Evolutionary conservation across 1,140 invertebrate species (phyloP).

Genomic region (Aphelenchoides besseyi): DNA sequence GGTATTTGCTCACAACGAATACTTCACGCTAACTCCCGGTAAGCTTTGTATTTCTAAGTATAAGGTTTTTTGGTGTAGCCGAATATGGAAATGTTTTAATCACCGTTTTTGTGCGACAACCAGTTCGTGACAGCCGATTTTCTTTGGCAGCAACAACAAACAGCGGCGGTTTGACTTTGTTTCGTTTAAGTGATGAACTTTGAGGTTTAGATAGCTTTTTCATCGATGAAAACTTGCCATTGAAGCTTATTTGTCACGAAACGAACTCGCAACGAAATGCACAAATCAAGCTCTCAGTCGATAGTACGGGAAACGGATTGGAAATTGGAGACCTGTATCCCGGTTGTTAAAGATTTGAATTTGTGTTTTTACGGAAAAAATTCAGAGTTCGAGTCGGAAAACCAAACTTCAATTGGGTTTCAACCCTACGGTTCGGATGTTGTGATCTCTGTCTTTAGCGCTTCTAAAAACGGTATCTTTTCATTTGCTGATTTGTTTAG

Average conservation of each 20-base stretch:
- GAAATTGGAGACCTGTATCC: constrained; percentile 39
- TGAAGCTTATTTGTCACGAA: constrained; percentile 38
- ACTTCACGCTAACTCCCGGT: not conserved
- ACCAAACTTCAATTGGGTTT: constrained; percentile 38
- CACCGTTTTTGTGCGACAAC: constrained; percentile 1
- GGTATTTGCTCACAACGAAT: constrained; percentile 29
- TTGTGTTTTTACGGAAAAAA: constrained; percentile 1
- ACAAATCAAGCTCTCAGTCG: constrained; percentile 38
- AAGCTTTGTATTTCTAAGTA: not conserved
- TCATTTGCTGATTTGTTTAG: constrained; percentile 18
- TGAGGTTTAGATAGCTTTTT: not conserved
- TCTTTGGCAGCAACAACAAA: constrained; percentile 18
- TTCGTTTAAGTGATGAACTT: not conserved
- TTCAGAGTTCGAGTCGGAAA: constrained; percentile 34
- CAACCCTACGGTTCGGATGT: constrained; percentile 38
- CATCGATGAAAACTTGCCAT: constrained; percentile 25
- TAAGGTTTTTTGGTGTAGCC: not conserved
- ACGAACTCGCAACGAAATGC: constrained; percentile 27
- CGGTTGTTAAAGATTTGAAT: constrained; percentile 9
- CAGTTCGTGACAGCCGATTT: constrained; percentile 31
- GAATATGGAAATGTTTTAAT: not conserved
- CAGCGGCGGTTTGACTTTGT: constrained; percentile 21
- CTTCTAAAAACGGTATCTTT: constrained; percentile 38
- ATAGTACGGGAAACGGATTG: constrained; percentile 21
- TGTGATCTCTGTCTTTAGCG: constrained; percentile 41